These are phyloP conservation scores for Lycocorax pyrrhopterus DNA, from an alignment of 2,113 vertebrate genomes.

Conservation along the genomic window DNA sequence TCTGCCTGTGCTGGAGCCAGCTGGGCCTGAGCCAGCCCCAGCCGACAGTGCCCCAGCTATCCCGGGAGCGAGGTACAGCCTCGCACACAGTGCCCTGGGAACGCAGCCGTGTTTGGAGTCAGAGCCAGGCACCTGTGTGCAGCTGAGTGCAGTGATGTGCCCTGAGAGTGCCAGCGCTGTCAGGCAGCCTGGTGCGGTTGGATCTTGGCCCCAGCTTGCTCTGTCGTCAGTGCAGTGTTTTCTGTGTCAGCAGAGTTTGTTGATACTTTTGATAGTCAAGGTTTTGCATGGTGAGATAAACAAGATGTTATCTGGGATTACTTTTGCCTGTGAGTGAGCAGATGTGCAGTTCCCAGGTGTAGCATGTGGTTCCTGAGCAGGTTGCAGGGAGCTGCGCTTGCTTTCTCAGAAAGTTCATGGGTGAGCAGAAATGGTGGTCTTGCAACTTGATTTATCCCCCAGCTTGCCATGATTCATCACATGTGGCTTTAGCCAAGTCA, in stretches of 20 bases:
- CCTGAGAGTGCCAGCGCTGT: fast-evolving
- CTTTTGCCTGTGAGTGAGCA: not conserved
- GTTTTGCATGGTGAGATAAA: not conserved
- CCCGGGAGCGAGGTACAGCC: fast-evolving
- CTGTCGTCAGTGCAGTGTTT: not conserved
- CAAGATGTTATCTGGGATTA: not conserved
- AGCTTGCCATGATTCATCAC: not conserved
- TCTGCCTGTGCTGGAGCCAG: not conserved
- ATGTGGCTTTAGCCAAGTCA: not conserved
- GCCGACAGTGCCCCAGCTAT: fast-evolving
- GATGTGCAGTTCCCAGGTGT: not conserved
- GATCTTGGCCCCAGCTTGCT: not conserved
- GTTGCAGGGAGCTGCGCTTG: not conserved
- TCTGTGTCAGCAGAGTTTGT: not conserved
- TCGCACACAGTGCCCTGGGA: fast-evolving
- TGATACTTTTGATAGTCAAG: not conserved
- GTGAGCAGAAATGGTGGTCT: not conserved
- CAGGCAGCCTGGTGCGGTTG: fast-evolving
- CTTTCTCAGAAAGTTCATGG: not conserved
- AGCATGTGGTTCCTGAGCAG: not conserved
- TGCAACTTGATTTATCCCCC: not conserved
- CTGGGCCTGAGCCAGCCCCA: fast-evolving
- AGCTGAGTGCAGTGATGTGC: not conserved
- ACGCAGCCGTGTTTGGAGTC: fast-evolving
- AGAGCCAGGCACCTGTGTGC: not conserved